Percentiles rank a stretch among this genome's conserved stretches.
phyloP scores from a whole-genome alignment of 1,140 invertebrate genomes.

The Melipona quadrifasciata region DNA sequence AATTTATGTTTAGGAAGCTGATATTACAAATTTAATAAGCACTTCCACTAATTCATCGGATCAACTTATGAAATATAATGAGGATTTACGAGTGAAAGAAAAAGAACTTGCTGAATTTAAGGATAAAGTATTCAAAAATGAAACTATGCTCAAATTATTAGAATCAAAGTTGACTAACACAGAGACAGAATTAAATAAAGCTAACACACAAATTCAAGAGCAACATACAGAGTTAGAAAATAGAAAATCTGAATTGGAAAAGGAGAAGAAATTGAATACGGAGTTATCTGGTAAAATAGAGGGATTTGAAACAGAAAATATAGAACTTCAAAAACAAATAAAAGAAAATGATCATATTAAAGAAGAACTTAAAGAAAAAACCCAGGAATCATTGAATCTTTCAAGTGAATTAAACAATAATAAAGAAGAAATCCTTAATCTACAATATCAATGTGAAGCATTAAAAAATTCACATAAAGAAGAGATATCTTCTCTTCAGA shows the following conservation, averaged over 20 bases:
- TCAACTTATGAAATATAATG: conserved; percentile 81
- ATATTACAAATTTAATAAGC: conserved; percentile 77
- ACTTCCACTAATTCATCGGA: conserved; percentile 79
- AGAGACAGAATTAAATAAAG: conserved; percentile 60
- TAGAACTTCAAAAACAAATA: conserved; percentile 50
- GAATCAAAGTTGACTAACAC: conserved; percentile 68
- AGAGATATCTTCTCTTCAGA: conserved; percentile 64
- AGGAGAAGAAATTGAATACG: conserved; percentile 60
- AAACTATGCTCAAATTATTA: conserved; percentile 75
- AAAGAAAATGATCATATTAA: conserved; percentile 64
- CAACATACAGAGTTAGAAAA: conserved; percentile 60
- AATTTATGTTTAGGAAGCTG: conserved; percentile 73
- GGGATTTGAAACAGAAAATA: conserved; percentile 61
- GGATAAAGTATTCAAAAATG: conserved; percentile 80
- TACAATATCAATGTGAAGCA: conserved; percentile 56
- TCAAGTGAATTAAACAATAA: conserved; percentile 67
- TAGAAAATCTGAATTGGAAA: conserved; percentile 60
- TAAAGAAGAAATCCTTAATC: conserved; percentile 77
- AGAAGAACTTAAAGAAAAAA: conserved; percentile 56
- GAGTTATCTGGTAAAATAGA: conserved; percentile 60
- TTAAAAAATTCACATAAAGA: conserved; percentile 77
- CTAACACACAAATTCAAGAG: conserved; percentile 57
- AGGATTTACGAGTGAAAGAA: conserved; percentile 80
- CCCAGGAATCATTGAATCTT: conserved; percentile 57
- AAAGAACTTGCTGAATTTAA: conserved; percentile 81